These are phyloP conservation scores for Neotoxoptera formosana DNA, from an alignment of 1,140 invertebrate species.

Conservation along the genomic window DNA sequence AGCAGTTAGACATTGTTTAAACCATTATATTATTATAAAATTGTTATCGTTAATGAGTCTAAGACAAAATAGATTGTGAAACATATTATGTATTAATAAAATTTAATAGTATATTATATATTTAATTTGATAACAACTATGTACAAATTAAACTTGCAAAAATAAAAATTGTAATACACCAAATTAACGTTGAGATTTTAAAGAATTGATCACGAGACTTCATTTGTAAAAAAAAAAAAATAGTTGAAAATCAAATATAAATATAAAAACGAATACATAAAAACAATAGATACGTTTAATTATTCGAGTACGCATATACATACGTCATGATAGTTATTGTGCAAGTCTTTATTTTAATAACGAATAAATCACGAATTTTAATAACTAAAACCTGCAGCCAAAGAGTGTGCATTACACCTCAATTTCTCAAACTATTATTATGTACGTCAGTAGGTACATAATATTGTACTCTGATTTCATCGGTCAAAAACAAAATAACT, in stretches of 20 bases:
- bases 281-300: neutral
- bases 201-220: no score
- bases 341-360: neutral
- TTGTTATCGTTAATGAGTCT: neutral
- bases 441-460: neutral
- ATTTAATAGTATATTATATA: neutral
- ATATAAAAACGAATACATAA: neutral
- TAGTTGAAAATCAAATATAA: neutral
- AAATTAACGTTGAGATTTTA: no score
- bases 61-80: neutral
- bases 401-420: neutral
- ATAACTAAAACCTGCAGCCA: neutral
- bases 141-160: neutral
- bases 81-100: neutral
- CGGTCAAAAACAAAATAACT: neutral
- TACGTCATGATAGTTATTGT: neutral
- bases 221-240: no score
- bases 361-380: no score
- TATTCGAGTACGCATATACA: neutral
- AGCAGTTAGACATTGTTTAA: neutral
- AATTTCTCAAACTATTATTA: neutral
- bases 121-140: neutral
- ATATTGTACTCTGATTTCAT: neutral
- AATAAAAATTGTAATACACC: no score
- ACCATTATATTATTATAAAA: neutral